A percentile compares a stretch with the other conserved stretches of the same genome.
phyloP scores from a whole-genome alignment of 2,113 vertebrate species.

The Actenoides hombroni region DNA sequence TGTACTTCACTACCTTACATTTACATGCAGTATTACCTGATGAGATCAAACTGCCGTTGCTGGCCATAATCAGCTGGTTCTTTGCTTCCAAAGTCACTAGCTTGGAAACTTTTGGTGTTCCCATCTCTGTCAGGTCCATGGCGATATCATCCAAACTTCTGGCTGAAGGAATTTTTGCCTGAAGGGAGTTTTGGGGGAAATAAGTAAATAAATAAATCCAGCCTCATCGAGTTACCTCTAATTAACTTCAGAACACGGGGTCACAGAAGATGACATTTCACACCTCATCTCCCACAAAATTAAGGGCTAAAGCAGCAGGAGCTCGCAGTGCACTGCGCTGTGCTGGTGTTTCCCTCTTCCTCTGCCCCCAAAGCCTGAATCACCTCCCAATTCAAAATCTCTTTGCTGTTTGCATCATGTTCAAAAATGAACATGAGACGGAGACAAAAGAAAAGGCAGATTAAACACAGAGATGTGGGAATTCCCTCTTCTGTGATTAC shows the following conservation, averaged over 20 bases:
- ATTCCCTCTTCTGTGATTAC: conserved; percentile 10
- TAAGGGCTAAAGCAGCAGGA: not conserved
- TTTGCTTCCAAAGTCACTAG: conserved; percentile 83
- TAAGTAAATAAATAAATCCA: not conserved
- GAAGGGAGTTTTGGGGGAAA: not conserved
- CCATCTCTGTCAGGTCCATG: conserved; percentile 90
- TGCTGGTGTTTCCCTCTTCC: not conserved
- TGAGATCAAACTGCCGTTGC: conserved; percentile 94
- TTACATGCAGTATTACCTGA: conserved; percentile 77
- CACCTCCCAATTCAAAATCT: not conserved
- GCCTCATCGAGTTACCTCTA: not conserved
- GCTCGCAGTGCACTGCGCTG: not conserved
- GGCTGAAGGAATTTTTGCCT: conserved; percentile 91
- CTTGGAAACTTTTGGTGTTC: conserved; percentile 80
- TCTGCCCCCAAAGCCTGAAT: not conserved
- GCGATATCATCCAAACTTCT: conserved; percentile 91
- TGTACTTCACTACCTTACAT: not conserved
- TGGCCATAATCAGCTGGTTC: conserved; percentile 92
- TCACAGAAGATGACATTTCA: not conserved
- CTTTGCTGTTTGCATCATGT: not conserved
- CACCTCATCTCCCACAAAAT: conserved; percentile 2
- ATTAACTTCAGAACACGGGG: not conserved
- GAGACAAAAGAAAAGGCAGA: not conserved
- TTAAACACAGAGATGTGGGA: not conserved
- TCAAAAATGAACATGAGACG: not conserved